Percentiles rank a stretch among this genome's conserved stretches.
phyloP scores from a whole-genome alignment of 2,797 vertebrate species.

The Cebuella pygmaea region DNA sequence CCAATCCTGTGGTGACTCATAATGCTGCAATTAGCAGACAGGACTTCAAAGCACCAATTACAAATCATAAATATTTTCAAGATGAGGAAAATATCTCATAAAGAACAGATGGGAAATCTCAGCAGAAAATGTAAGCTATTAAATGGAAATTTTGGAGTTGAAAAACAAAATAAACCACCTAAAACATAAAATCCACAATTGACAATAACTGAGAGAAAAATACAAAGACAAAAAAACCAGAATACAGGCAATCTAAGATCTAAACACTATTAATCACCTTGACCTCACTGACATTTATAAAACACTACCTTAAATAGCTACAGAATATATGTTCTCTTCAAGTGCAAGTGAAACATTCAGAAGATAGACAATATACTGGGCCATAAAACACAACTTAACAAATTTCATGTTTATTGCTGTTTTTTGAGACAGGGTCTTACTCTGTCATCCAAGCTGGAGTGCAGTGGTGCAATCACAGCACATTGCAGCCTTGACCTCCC shows the following conservation, averaged over 20 bases:
- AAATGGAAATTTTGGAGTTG: slow-evolving; percentile 42
- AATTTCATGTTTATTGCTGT: neutral
- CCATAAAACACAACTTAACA: neutral
- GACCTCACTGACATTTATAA: neutral
- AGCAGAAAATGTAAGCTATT: neutral
- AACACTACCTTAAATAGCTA: neutral
- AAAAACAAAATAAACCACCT: slow-evolving; percentile 28
- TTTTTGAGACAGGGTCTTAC: neutral
- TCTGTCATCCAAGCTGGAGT: neutral
- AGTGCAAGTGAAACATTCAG: neutral
- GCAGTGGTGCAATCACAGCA: neutral
- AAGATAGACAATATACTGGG: neutral
- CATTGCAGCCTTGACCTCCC: neutral
- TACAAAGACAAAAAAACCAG: neutral
- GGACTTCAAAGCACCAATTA: slow-evolving; percentile 28
- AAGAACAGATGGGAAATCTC: slow-evolving; percentile 1
- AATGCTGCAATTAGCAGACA: slow-evolving; percentile 21
- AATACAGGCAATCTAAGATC: neutral
- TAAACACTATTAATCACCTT: neutral
- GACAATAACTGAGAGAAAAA: neutral
- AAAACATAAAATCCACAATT: slow-evolving; percentile 16
- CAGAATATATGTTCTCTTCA: neutral
- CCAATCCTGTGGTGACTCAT: neutral
- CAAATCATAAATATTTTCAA: slow-evolving; percentile 39
- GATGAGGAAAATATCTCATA: slow-evolving; percentile 24